Conservation (phyloP, 64 coral and sea anemone genomes). For the Astreopora myriophthalma region DNA sequence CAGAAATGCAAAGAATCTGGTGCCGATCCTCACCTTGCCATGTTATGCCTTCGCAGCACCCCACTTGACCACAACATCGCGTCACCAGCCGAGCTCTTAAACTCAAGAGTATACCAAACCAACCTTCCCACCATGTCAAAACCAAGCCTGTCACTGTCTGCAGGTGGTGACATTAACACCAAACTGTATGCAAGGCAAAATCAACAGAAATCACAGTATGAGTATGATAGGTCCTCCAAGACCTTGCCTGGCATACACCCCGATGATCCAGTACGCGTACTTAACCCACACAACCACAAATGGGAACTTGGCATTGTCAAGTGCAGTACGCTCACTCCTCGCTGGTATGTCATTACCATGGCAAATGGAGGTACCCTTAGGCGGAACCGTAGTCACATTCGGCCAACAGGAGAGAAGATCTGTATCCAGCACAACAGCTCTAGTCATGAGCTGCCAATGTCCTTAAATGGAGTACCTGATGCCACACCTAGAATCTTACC, state of each 20-base stretch:
- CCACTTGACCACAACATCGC: slow-evolving; percentile 50
- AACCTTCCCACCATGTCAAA: slow-evolving; percentile 62
- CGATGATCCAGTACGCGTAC: slow-evolving; percentile 9
- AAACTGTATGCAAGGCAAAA: slow-evolving; percentile 56
- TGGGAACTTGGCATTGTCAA: slow-evolving; percentile 60
- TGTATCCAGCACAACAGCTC: background rate
- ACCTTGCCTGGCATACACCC: slow-evolving; percentile 13
- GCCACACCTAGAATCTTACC: background rate
- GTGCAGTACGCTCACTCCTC: background rate
- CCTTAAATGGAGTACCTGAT: background rate
- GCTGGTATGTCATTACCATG: slow-evolving; percentile 15
- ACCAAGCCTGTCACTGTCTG: background rate
- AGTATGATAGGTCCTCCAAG: slow-evolving; percentile 30
- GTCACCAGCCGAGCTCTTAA: slow-evolving; percentile 64
- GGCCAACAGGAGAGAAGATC: background rate
- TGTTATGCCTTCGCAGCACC: slow-evolving; percentile 39
- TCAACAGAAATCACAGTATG: slow-evolving; percentile 34
- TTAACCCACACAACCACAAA: slow-evolving; percentile 30
- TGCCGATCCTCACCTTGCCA: slow-evolving; percentile 64
- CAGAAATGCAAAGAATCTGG: slow-evolving; percentile 70
- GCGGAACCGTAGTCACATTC: background rate
- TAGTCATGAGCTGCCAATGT: background rate
- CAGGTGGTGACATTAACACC: background rate
- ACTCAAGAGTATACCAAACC: slow-evolving; percentile 51
- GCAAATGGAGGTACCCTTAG: background rate